Conservation (phyloP, 1,140 invertebrate species). For the Steinernema feltiae region DNA sequence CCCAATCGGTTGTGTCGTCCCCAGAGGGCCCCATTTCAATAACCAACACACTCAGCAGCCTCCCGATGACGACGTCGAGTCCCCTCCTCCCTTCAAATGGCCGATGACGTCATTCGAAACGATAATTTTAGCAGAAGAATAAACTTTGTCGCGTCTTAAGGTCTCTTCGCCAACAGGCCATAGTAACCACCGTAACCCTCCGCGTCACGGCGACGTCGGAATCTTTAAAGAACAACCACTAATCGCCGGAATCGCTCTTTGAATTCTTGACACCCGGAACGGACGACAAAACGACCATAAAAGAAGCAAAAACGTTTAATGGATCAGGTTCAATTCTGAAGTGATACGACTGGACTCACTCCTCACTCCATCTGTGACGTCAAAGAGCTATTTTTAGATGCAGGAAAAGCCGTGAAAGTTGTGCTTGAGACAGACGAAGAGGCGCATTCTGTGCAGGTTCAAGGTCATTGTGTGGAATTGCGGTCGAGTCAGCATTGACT, state of each 20-base stretch:
- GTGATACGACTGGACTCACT: background rate
- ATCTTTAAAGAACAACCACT: background rate
- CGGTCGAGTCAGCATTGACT: too few species aligned
- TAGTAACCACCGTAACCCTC: too few species aligned
- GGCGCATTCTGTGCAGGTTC: too few species aligned
- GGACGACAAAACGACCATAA: background rate
- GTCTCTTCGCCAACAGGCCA: too few species aligned
- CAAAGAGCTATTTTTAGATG: too few species aligned
- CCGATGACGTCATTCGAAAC: background rate
- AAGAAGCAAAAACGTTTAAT: background rate
- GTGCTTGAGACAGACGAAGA: too few species aligned
- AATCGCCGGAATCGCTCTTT: background rate
- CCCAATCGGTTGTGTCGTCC: background rate
- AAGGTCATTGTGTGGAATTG: too few species aligned
- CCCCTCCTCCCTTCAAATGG: constrained; percentile 8
- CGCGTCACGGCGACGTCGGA: too few species aligned
- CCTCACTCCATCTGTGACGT: too few species aligned
- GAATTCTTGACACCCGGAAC: background rate
- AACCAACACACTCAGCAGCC: constrained; percentile 7
- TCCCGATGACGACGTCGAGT: background rate
- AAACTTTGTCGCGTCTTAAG: background rate
- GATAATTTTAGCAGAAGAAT: background rate
- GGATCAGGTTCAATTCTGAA: background rate
- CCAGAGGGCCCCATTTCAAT: background rate
- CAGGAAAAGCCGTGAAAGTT: too few species aligned